phyloP scores from a whole-genome alignment of 2,888 invertebrate species.

The Apodemia zela region DNA sequence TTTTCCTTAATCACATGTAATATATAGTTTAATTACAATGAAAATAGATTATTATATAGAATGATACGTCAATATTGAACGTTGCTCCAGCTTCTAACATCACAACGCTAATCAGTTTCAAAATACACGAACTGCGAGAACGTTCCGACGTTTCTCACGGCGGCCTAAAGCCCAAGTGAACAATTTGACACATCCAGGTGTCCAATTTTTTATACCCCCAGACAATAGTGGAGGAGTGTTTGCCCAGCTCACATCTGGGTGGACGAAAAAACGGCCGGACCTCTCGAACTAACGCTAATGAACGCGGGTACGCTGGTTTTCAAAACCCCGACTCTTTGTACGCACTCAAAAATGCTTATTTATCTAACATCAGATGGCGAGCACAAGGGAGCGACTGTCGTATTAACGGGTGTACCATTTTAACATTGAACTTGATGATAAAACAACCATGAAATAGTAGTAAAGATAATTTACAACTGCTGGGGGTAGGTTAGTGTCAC shows the following conservation, averaged over 20 bases:
- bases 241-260: slow-evolving; percentile 75
- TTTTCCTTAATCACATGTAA: too few relatives aligned
- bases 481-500: slow-evolving; percentile 58
- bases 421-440: slow-evolving; percentile 76
- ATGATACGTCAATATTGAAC: slow-evolving; percentile 26
- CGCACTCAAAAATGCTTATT: slow-evolving; percentile 50
- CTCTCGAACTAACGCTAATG: slow-evolving; percentile 74
- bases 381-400: slow-evolving; percentile 57
- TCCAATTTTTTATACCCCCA: slow-evolving; percentile 67
- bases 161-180: slow-evolving; percentile 65
- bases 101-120: slow-evolving; percentile 37
- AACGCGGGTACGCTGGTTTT: slow-evolving; percentile 40
- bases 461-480: slow-evolving; percentile 57
- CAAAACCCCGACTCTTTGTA: slow-evolving; percentile 32
- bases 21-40: neutral
- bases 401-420: slow-evolving; percentile 48
- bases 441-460: slow-evolving; percentile 70
- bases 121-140: slow-evolving; percentile 33
- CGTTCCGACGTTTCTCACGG: slow-evolving; percentile 62
- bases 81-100: slow-evolving; percentile 34
- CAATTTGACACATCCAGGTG: slow-evolving; percentile 80
- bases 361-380: slow-evolving; percentile 52
- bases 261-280: slow-evolving; percentile 72
- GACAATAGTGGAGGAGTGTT: slow-evolving; percentile 59
- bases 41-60: slow-evolving; percentile 19